phyloP scores from a whole-genome alignment of 2,113 vertebrate species.

The Phylloscopus whistleri region DNA sequence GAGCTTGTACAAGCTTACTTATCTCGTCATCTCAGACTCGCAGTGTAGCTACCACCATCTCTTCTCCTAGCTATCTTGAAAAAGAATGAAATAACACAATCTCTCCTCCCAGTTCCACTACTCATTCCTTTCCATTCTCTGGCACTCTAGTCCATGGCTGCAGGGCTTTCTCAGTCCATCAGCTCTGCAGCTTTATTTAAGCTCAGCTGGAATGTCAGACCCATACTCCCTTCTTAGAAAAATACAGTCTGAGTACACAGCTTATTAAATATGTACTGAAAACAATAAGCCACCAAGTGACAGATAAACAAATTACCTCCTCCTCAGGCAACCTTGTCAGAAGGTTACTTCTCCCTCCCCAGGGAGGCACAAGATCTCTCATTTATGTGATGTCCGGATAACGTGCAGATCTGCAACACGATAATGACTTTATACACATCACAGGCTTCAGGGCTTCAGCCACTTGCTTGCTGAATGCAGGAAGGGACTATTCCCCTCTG shows the following conservation, averaged over 20 bases:
- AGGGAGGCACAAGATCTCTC: neutral
- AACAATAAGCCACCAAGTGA: neutral
- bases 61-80: neutral
- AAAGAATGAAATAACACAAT: neutral
- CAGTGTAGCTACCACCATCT: rapidly evolving
- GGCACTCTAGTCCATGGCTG: neutral
- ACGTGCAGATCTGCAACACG: neutral
- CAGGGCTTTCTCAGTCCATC: neutral
- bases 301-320: slow-evolving; percentile 19
- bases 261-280: neutral
- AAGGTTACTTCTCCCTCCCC: neutral
- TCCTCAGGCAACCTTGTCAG: neutral
- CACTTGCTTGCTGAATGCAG: neutral
- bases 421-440: neutral
- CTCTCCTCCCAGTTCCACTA: neutral
- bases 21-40: rapidly evolving
- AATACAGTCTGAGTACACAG: neutral
- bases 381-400: neutral
- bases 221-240: neutral
- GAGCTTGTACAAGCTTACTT: neutral
- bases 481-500: neutral
- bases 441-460: neutral
- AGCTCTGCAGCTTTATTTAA: neutral
- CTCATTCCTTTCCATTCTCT: neutral
- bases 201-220: neutral